These are phyloP conservation scores for Paramormyrops hopkinsi DNA, from an alignment of 2,797 vertebrate species.

Conservation along the genomic window DNA sequence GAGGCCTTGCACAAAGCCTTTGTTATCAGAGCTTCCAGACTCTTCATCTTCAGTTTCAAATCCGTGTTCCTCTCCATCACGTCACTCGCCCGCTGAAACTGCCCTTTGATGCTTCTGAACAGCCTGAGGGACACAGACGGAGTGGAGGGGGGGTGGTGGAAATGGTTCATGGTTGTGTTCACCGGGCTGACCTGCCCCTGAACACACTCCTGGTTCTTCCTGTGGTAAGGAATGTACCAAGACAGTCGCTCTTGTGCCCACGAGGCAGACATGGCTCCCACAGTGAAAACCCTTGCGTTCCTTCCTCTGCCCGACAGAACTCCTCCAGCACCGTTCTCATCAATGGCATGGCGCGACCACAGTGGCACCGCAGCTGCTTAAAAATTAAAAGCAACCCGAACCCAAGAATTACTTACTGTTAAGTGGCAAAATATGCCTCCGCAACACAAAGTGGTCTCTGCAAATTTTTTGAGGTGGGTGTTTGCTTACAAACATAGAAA, in stretches of 20 bases:
- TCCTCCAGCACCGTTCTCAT: background rate
- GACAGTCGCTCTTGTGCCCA: background rate
- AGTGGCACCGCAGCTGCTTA: background rate
- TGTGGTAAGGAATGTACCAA: background rate
- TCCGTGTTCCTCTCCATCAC: slow-evolving; percentile 29
- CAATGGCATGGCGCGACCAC: background rate
- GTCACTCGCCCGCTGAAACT: slow-evolving; percentile 21
- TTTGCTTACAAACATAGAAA: background rate
- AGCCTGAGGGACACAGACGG: slow-evolving; percentile 12
- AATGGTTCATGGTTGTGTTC: background rate
- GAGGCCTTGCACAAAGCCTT: slow-evolving; percentile 28
- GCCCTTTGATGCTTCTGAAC: slow-evolving; percentile 22
- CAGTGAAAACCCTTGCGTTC: too few species aligned
- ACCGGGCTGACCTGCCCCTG: slow-evolving; percentile 18
- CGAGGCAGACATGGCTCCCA: background rate
- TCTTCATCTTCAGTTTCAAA: slow-evolving; percentile 30
- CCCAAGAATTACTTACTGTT: background rate
- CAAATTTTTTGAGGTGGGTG: background rate
- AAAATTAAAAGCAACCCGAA: background rate
- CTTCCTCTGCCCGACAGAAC: background rate
- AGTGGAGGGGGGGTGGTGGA: background rate
- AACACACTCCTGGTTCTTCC: slow-evolving; percentile 31
- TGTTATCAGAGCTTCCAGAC: slow-evolving; percentile 30
- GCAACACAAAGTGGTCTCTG: background rate
- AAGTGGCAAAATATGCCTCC: background rate